Evolutionary conservation across 2,888 invertebrate species (phyloP), one percentile per base, ranked within the genome.

Genomic region (Agrotis clavis): DNA sequence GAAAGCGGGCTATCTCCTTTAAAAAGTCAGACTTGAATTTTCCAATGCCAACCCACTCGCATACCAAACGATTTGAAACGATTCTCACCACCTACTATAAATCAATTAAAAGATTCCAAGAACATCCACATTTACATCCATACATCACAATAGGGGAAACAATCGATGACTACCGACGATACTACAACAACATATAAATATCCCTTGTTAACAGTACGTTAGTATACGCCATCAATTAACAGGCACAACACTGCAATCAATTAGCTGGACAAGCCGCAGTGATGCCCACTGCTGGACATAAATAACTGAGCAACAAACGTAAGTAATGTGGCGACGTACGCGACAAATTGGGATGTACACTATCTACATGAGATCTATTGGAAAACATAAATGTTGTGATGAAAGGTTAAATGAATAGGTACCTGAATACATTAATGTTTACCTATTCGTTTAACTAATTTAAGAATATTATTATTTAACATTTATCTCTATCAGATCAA

Each of bases 231-330:
- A 78, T 71, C 71, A 13, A 79, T 74, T 60, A 78, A 78, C 71
- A 60, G 51, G 5, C 47, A 41, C 7, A 47, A 25, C 48, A 48
- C 59, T 21, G 72, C 79, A 25, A 62, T 77, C 69, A 83, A 80
- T 77, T 65, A 60, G 72, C 59, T 2, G 21, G 35, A 48, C 41
- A 59, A 59, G 51, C 35, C 25, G 71, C 76, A 74, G 70, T 69
- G 74, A 86, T 76, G 72, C 67, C 69, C 72, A 69, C 50, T 64
- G 70, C 47, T 35, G 63, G 25, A 61, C 70, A 79, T 84, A 86
- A 84, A 84, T 81, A 71, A 83, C 64, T 45, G 65, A 6, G 11
- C 0, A 47, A 70, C 57, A 50, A 16, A 25, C 71, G 54, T 81
- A 77, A 77, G 57, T 78, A 65, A 78, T 66, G 70, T 69, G 77